Percentiles rank a stretch among this genome's conserved stretches.
Evolutionary conservation across 2,113 vertebrate species (phyloP).

Genomic region (Pavo muticus): DNA sequence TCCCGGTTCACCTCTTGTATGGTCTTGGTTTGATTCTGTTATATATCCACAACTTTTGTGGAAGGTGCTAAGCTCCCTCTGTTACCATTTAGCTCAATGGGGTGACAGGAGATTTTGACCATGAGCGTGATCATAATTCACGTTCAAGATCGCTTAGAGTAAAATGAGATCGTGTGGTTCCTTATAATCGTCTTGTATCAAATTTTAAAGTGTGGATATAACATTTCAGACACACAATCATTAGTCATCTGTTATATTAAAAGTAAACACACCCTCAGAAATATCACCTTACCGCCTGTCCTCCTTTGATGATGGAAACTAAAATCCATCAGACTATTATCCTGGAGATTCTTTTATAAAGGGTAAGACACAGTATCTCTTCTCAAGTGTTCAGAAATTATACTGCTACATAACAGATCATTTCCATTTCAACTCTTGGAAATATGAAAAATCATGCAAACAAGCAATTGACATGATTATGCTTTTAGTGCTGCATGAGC

Average conservation of each 20-base stretch:
- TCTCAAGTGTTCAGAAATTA: neutral
- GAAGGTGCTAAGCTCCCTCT: conserved; percentile 32
- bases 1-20: neutral
- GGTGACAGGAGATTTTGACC: neutral
- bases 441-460: conserved; percentile 4
- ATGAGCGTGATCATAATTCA: neutral
- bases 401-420: neutral
- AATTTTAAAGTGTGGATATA: neutral
- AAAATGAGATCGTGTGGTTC: neutral
- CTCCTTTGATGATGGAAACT: neutral
- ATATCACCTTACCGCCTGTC: neutral
- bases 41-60: neutral
- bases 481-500: neutral
- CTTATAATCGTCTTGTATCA: conserved; percentile 28
- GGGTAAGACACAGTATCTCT: neutral
- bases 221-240: neutral
- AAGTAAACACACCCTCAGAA: conserved; percentile 2
- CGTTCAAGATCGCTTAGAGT: neutral
- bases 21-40: neutral
- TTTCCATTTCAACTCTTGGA: neutral
- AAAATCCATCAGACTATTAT: neutral
- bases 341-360: neutral
- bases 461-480: neutral
- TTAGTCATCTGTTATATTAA: neutral
- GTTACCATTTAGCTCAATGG: neutral